Evolutionary conservation across 2,888 invertebrate genomes (phyloP).

Genomic region (Quadroppia sp.): DNA sequence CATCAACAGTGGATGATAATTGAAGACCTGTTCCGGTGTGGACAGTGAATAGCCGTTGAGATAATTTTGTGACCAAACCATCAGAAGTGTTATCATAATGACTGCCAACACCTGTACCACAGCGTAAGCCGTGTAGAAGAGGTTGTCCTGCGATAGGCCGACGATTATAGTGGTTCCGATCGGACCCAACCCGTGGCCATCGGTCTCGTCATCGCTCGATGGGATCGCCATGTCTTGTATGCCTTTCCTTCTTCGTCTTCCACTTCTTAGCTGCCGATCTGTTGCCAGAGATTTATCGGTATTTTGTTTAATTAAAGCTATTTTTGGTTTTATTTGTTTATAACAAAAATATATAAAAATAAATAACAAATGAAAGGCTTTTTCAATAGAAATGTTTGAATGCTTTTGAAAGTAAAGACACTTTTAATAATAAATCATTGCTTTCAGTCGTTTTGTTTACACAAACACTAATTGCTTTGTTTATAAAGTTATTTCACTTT

Average conservation of each 20-base stretch:
- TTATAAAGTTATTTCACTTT: too few species aligned
- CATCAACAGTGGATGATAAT: slow-evolving; percentile 85
- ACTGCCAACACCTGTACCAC: slow-evolving; percentile 54
- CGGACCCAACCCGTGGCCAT: background rate
- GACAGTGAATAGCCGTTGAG: slow-evolving; percentile 67
- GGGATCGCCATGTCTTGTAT: background rate
- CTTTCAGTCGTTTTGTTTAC: too few species aligned
- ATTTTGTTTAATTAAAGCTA: background rate
- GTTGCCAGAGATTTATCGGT: background rate
- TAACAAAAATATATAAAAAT: background rate
- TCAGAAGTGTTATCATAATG: slow-evolving; percentile 59
- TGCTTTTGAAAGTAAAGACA: too few species aligned
- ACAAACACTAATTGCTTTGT: too few species aligned
- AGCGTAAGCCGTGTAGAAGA: slow-evolving; percentile 46
- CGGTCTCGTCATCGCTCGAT: slow-evolving; percentile 15
- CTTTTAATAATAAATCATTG: too few species aligned
- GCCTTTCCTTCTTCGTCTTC: background rate
- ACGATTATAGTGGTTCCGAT: slow-evolving; percentile 30
- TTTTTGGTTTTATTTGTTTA: slow-evolving; percentile 4
- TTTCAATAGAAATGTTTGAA: background rate
- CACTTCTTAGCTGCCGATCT: background rate
- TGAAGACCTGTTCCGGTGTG: slow-evolving; percentile 65
- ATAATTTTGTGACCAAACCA: slow-evolving; percentile 62
- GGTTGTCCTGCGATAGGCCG: slow-evolving; percentile 39
- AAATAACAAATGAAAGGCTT: too few species aligned